Evolutionary conservation across 1,140 invertebrate species (phyloP).

Genomic region (Habropoda laboriosa): DNA sequence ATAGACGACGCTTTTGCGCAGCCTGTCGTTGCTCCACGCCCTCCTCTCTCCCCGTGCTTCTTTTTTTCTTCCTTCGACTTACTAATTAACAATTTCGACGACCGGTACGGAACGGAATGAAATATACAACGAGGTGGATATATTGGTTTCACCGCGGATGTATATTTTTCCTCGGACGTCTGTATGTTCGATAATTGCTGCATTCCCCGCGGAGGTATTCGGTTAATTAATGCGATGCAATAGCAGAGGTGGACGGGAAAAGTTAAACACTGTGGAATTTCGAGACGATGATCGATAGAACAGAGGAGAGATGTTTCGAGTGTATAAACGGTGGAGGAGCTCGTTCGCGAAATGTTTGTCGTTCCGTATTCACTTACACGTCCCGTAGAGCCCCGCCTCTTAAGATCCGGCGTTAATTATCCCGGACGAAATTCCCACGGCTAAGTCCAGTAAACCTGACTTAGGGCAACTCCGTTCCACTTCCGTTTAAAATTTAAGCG

Average conservation of each 20-base stretch:
- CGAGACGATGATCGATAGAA: not conserved
- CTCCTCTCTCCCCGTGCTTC: no score
- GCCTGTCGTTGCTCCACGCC: not conserved
- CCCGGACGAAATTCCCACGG: conserved; percentile 36
- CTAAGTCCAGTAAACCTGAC: conserved; percentile 58
- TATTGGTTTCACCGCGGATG: not conserved
- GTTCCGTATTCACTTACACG: conserved; percentile 4
- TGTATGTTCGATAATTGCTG: not conserved
- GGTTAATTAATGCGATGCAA: not conserved
- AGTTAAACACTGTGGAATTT: not conserved
- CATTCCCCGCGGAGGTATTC: not conserved
- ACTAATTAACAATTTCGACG: not conserved
- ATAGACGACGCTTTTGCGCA: not conserved
- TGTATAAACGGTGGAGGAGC: not conserved
- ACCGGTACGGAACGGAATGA: not conserved
- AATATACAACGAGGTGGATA: not conserved
- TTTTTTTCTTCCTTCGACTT: no score
- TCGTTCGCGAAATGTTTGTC: not conserved
- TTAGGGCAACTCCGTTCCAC: conserved; percentile 40
- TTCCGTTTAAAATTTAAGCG: conserved; percentile 63
- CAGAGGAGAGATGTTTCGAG: no score
- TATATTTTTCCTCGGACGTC: not conserved
- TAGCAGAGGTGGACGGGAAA: not conserved
- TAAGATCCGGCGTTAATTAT: conserved; percentile 54
- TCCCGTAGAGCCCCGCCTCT: not conserved